A percentile compares a stretch with the other conserved stretches of the same genome.
phyloP scores from a whole-genome alignment of 2,797 vertebrate genomes.

The Neopelma chrysocephalum region DNA sequence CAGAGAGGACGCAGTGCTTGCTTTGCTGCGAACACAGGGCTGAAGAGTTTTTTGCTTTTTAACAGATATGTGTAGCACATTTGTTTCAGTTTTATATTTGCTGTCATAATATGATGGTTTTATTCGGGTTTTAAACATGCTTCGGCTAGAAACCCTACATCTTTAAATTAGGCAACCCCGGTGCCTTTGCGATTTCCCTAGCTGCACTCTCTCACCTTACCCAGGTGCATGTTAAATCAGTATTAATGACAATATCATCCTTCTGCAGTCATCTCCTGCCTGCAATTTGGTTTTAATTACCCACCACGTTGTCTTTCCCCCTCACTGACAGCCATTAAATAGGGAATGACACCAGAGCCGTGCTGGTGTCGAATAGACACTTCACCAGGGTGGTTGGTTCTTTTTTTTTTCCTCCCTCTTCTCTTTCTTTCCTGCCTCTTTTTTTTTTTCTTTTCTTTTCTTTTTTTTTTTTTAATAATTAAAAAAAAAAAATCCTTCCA shows the following conservation, averaged over 20 bases:
- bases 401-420: not conserved
- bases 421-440: not conserved
- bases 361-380: constrained; percentile 67
- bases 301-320: constrained; percentile 89
- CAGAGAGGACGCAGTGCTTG: not conserved
- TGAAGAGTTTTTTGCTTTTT: not conserved
- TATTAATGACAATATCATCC: constrained; percentile 90
- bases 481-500: constrained; percentile 29
- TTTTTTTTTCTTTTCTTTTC: not conserved
- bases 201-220: constrained; percentile 80
- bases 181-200: constrained; percentile 75
- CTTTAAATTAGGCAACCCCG: constrained; percentile 76
- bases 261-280: constrained; percentile 92
- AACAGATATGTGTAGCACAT: constrained; percentile 73
- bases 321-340: constrained; percentile 93
- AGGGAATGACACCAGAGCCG: constrained; percentile 83
- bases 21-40: constrained; percentile 18
- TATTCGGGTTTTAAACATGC: constrained; percentile 74
- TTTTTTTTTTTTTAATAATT: not conserved
- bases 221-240: constrained; percentile 89
- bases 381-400: constrained; percentile 39
- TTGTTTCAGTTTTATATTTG: constrained; percentile 77
- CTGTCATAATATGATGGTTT: constrained; percentile 79
- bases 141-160: constrained; percentile 74
- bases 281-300: constrained; percentile 95